phyloP scores from a whole-genome alignment of 2,113 vertebrate genomes.

The Zeus faber region DNA sequence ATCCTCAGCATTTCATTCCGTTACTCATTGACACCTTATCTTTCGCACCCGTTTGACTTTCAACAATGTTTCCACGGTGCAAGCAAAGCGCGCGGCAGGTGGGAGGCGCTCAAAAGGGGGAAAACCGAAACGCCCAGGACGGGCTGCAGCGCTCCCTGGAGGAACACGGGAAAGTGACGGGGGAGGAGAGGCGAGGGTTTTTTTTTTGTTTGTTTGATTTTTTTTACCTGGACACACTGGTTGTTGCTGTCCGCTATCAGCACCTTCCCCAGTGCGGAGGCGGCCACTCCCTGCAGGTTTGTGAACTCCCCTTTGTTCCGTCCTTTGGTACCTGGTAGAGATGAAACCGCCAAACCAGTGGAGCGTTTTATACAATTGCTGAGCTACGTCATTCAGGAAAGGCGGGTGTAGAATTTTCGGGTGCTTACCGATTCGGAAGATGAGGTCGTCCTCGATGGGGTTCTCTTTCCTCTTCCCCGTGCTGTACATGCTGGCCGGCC shows the following conservation, averaged over 20 bases:
- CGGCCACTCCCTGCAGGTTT: conserved; percentile 95
- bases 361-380: too few relatives aligned
- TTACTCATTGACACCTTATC: neutral
- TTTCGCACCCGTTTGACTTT: neutral
- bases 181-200: too few relatives aligned
- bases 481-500: conserved; percentile 96
- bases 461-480: conserved; percentile 94
- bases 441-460: conserved; percentile 92
- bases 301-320: conserved; percentile 99
- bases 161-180: neutral
- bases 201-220: neutral
- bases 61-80: conserved; percentile 7
- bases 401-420: too few relatives aligned
- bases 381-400: too few relatives aligned
- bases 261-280: conserved; percentile 87
- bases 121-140: too few relatives aligned
- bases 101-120: too few relatives aligned
- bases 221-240: conserved; percentile 94
- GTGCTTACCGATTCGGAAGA: conserved; percentile 87
- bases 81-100: neutral
- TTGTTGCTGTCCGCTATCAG: conserved; percentile 98
- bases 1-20: neutral
- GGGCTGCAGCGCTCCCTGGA: neutral
- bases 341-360: conserved; percentile 5
- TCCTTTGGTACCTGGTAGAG: conserved; percentile 88